Conservation (phyloP, 2,888 invertebrate species). For the Isoperla grammatica region DNA sequence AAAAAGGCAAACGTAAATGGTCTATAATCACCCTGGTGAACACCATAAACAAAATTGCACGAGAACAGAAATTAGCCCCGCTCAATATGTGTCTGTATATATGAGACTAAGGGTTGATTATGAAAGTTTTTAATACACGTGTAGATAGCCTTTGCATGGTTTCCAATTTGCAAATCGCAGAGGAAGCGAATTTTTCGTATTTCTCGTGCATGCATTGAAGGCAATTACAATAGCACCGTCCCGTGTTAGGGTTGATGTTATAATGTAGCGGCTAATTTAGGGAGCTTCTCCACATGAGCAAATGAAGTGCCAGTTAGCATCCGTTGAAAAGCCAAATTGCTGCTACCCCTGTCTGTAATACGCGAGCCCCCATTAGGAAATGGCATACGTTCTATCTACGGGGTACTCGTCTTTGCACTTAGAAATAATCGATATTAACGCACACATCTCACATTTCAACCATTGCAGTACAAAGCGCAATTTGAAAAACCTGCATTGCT, state of each 20-base stretch:
- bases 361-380: too few relatives aligned
- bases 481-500: slow-evolving; percentile 6
- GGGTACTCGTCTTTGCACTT: neutral
- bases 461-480: neutral
- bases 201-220: slow-evolving; percentile 8
- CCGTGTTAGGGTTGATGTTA: neutral
- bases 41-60: slow-evolving; percentile 29
- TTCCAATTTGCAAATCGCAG: slow-evolving; percentile 28
- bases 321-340: neutral
- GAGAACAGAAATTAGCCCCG: slow-evolving; percentile 22
- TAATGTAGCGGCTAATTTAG: neutral
- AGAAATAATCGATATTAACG: neutral
- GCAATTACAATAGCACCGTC: slow-evolving; percentile 11
- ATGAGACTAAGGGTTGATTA: slow-evolving; percentile 4
- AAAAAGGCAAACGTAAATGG: slow-evolving; percentile 23
- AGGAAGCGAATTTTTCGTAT: slow-evolving; percentile 21
- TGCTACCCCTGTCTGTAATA: neutral
- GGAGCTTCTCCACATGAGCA: too few relatives aligned
- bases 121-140: slow-evolving; percentile 13
- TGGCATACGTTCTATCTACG: neutral
- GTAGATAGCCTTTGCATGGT: slow-evolving; percentile 23
- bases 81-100: slow-evolving; percentile 13
- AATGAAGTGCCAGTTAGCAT: slow-evolving; percentile 8
- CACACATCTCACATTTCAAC: neutral
- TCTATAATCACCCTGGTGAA: slow-evolving; percentile 26